Conservation (phyloP, 2,888 invertebrate species). For the Tricholauxania praeusta region DNA sequence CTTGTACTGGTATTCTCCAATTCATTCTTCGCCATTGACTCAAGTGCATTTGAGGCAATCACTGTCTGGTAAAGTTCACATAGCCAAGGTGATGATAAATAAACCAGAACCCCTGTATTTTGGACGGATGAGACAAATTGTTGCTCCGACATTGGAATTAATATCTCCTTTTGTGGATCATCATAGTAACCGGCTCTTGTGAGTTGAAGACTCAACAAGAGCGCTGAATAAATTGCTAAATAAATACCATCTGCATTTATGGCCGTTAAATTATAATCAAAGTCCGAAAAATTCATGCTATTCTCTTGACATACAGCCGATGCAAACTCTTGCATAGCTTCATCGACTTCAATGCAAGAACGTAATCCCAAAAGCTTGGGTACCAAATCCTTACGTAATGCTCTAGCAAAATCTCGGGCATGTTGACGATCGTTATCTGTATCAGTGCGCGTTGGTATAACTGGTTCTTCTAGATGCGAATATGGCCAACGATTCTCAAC, state of each 20-base stretch:
- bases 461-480: constrained; percentile 66
- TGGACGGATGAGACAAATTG: constrained; percentile 94
- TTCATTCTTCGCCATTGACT: constrained; percentile 60
- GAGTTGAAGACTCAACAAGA: constrained; percentile 85
- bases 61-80: constrained; percentile 92
- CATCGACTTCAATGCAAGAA: constrained; percentile 89
- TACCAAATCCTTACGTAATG: constrained; percentile 78
- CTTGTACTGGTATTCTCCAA: constrained; percentile 58
- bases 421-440: constrained; percentile 89
- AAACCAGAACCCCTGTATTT: constrained; percentile 92
- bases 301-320: constrained; percentile 89
- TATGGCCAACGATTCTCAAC: constrained; percentile 68
- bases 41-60: constrained; percentile 72
- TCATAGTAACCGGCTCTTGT: constrained; percentile 82
- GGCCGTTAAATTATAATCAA: constrained; percentile 73
- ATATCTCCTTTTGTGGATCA: constrained; percentile 67
- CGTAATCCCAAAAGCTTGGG: constrained; percentile 81
- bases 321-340: constrained; percentile 91
- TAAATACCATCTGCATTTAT: constrained; percentile 97
- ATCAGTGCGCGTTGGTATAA: constrained; percentile 70
- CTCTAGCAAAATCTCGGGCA: constrained; percentile 85
- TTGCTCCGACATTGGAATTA: constrained; percentile 79
- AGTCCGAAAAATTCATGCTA: constrained; percentile 67
- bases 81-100: constrained; percentile 93
- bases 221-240: constrained; percentile 87